A percentile compares a stretch with the other conserved stretches of the same genome.
Evolutionary conservation across 1,140 invertebrate species (phyloP).

Genomic region (Zaprionus ghesquierei): DNA sequence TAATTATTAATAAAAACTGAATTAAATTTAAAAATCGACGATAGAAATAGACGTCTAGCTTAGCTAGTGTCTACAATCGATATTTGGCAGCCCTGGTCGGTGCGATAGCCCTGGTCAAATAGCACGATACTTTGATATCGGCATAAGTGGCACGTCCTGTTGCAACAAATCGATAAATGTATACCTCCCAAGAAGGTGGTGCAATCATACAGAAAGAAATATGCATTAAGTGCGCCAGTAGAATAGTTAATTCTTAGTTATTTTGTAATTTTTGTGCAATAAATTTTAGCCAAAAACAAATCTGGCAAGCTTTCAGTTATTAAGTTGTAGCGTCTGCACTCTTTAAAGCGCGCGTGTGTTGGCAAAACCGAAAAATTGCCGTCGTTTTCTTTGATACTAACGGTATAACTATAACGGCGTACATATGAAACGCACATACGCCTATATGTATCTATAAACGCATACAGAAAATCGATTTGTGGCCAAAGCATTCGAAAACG

Average conservation of each 20-base stretch:
- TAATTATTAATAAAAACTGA: not conserved
- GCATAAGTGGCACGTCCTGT: slow-evolving; percentile 11
- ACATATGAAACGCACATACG: slow-evolving; percentile 19
- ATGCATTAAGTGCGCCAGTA: slow-evolving; percentile 51
- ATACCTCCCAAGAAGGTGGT: slow-evolving; percentile 26
- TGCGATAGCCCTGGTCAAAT: not conserved
- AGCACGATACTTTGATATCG: not conserved
- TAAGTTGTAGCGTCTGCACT: slow-evolving; percentile 8
- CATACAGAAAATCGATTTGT: slow-evolving; percentile 64
- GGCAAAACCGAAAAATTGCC: slow-evolving; percentile 2
- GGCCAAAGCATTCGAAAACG: slow-evolving; percentile 23
- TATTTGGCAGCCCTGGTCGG: not conserved
- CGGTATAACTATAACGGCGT: slow-evolving; percentile 35
- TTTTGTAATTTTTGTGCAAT: slow-evolving; percentile 71
- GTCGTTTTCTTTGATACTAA: slow-evolving; percentile 22
- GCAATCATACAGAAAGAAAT: slow-evolving; percentile 51
- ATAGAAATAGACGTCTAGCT: no score
- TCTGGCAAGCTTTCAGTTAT: slow-evolving; percentile 11
- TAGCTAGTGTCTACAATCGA: no score
- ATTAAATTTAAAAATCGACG: not conserved
- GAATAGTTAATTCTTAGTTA: slow-evolving; percentile 75
- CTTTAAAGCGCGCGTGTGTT: not conserved
- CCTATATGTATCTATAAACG: slow-evolving; percentile 34
- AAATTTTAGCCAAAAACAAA: slow-evolving; percentile 44
- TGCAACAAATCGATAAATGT: slow-evolving; percentile 33